Conservation (phyloP, 2,888 invertebrate species). For the Morinoia aosen region DNA sequence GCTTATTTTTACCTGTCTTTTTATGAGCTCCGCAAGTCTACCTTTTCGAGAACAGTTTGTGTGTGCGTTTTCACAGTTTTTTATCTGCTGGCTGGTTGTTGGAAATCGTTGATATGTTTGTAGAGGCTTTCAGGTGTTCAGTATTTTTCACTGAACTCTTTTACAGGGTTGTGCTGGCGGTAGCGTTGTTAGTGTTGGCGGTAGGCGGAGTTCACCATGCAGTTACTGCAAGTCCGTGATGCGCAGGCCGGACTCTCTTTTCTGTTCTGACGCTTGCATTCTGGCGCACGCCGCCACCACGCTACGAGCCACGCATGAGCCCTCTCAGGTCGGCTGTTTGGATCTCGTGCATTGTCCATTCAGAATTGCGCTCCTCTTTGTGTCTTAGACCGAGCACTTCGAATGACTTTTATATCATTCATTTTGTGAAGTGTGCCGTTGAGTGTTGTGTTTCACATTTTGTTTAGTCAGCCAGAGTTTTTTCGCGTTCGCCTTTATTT, state of each 20-base stretch:
- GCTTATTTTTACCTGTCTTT: not conserved
- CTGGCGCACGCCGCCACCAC: constrained; percentile 39
- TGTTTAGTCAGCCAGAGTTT: not conserved
- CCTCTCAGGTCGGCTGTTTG: not conserved
- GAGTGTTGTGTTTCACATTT: not conserved
- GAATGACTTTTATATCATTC: not conserved
- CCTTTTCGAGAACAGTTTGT: not conserved
- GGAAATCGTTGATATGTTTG: not conserved
- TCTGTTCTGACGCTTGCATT: constrained; percentile 38
- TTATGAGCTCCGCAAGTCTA: not conserved
- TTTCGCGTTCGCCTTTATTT: not conserved
- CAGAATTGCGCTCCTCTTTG: not conserved
- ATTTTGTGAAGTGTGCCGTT: not conserved
- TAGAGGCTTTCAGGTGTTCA: not conserved
- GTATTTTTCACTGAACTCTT: not conserved
- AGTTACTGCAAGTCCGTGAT: not conserved
- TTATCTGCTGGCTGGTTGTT: not conserved
- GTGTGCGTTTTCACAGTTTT: not conserved
- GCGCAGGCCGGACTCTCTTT: not conserved
- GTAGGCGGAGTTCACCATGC: not conserved
- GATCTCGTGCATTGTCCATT: not conserved
- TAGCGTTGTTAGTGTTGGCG: constrained; percentile 5
- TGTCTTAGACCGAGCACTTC: not conserved
- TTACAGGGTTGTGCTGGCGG: constrained; percentile 19
- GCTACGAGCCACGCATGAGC: not conserved